Base-by-base conservation (phyloP, 2,888 invertebrate genomes). In the Tachina lurida region DNA sequence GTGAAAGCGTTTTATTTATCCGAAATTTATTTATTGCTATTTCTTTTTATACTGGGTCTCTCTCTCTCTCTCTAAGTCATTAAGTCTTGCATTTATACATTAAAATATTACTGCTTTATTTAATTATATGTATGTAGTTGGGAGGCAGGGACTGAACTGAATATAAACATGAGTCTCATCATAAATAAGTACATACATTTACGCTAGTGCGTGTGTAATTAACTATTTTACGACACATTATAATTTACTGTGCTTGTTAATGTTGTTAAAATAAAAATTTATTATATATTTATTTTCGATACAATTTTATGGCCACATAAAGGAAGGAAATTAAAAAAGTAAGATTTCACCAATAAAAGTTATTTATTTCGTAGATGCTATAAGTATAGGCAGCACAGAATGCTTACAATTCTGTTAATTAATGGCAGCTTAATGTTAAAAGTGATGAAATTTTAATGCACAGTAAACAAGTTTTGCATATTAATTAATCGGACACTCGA, bases 1-100 rank as follows among this genome's bases (percentile, higher is more conserved):
- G 73, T 77, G 80, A 81, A 81, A 84, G 52, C 76, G 43, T 63
- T 84, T 74, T 77, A 60, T 77, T 22, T 49, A 67, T 77, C 13
- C 12, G 60, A 47, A 67, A 80, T 62, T 76, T 84, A 84, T 84
- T 80, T 80, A 76, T 76, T 77, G 63, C 73, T 13, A 60, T 39
- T 67, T 54, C 31, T 10, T 41, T 77, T 68, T n/a, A n/a, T n/a
- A n/a, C n/a, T n/a, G n/a, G n/a, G n/a, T 22, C 39, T 31, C 41
- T 15, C n/a, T 19, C 17, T 58, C 41, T 31, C 31, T 31, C 31
- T 31, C 4, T 31, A 3, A 31, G 31, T 4, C 31, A 31, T 31
- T 31, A 31, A 19, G 31, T 71, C 1, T n/a, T 39, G n/a, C 47
- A 47, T 58, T 58, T 8, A 41, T 17, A 47, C 19, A 10, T 47